A percentile compares a stretch with the other conserved stretches of the same genome.
phyloP scores from a whole-genome alignment of 2,113 vertebrate genomes.

The Austrofundulus limnaeus region DNA sequence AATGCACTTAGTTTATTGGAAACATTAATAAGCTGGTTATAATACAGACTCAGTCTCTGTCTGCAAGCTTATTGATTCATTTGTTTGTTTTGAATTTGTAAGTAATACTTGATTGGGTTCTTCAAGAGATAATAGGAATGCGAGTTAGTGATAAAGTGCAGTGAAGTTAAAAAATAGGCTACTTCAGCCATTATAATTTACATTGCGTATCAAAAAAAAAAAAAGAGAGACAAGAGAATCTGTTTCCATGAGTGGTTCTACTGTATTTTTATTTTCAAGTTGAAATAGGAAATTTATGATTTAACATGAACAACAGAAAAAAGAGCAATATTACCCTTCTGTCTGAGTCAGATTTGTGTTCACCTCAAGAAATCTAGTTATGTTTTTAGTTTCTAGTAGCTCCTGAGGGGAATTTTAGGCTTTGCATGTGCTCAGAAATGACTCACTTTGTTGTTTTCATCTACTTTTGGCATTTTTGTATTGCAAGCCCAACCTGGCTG shows the following conservation, averaged over 20 bases:
- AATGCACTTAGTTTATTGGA: too few relatives aligned
- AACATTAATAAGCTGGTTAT: not conserved
- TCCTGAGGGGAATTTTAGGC: not conserved
- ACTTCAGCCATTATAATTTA: too few relatives aligned
- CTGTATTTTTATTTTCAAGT: not conserved
- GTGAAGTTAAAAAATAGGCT: not conserved
- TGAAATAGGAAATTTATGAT: not conserved
- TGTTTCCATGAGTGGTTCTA: not conserved
- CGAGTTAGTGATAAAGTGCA: not conserved
- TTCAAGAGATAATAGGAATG: not conserved
- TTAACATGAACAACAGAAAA: not conserved
- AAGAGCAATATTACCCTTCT: not conserved
- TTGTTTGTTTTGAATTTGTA: not conserved
- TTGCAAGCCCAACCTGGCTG: too few relatives aligned
- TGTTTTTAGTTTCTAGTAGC: not conserved
- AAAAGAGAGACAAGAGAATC: not conserved
- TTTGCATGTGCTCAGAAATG: not conserved
- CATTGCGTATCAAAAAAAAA: not conserved
- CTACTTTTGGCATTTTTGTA: too few relatives aligned
- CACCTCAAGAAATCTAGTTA: not conserved
- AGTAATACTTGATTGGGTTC: not conserved
- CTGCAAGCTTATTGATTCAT: not conserved
- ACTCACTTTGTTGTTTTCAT: too few relatives aligned
- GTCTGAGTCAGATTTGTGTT: not conserved
- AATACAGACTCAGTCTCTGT: not conserved